phyloP scores from a whole-genome alignment of 2,797 vertebrate species.

The Macropodus opercularis region DNA sequence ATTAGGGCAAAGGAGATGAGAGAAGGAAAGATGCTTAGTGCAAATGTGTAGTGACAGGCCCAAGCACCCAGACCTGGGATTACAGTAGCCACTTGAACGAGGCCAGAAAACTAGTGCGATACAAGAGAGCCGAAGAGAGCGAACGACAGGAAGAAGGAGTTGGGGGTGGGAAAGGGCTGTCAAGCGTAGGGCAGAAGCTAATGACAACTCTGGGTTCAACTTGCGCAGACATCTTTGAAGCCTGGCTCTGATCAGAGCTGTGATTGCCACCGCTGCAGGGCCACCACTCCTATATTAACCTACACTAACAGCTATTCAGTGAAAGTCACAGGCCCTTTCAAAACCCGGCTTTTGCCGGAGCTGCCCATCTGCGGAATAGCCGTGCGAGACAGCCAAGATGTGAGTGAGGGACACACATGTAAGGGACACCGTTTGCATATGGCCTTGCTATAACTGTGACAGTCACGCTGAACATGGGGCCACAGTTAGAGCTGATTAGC shows the following conservation, averaged over 20 bases:
- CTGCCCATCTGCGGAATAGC: conserved; percentile 62
- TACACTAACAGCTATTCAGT: conserved; percentile 73
- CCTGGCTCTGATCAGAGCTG: conserved; percentile 73
- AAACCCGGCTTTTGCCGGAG: conserved; percentile 49
- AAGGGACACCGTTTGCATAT: conserved; percentile 66
- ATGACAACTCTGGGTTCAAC: conserved; percentile 77
- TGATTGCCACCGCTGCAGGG: conserved; percentile 75
- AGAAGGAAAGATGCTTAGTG: conserved; percentile 79
- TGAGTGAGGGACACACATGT: conserved; percentile 43
- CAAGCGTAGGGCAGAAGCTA: conserved; percentile 77
- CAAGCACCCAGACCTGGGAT: conserved; percentile 70
- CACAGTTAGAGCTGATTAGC: conserved; percentile 78
- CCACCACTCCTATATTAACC: conserved; percentile 76
- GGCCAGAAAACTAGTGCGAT: conserved; percentile 60
- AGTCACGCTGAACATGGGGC: conserved; percentile 73
- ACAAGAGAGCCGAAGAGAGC: conserved; percentile 49
- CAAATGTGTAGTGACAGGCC: conserved; percentile 82
- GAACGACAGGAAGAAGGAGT: conserved; percentile 49
- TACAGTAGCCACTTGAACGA: conserved; percentile 71
- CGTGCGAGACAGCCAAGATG: conserved; percentile 42
- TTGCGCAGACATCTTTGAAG: conserved; percentile 75
- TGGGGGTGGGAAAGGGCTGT: conserved; percentile 66
- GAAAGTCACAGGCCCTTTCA: conserved; percentile 70
- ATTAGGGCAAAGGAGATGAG: conserved; percentile 81
- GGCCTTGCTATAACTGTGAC: conserved; percentile 65